These are phyloP conservation scores for Oreochromis tanganicae DNA, from an alignment of 2,113 vertebrate species.

Conservation along the genomic window DNA sequence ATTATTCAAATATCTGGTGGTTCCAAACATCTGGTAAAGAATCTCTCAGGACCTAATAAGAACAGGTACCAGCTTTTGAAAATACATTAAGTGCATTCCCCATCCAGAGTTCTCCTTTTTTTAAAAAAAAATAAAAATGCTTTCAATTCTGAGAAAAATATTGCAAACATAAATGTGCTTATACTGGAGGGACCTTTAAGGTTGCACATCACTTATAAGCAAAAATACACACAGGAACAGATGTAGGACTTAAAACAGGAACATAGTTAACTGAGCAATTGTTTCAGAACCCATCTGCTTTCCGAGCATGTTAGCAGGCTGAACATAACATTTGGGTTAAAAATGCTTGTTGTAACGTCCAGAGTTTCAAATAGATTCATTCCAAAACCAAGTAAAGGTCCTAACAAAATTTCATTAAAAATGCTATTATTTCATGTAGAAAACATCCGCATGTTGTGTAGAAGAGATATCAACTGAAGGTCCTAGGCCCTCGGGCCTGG, in stretches of 20 bases:
- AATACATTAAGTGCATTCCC: neutral
- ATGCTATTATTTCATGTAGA: neutral
- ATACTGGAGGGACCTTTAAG: neutral
- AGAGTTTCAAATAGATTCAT: neutral
- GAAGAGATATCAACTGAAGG: neutral
- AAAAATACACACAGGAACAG: neutral
- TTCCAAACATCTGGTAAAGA: neutral
- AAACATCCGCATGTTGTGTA: neutral
- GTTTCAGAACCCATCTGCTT: neutral
- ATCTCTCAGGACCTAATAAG: neutral
- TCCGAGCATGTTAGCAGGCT: neutral
- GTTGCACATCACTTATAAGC: neutral
- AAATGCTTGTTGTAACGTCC: neutral
- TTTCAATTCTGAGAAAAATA: neutral
- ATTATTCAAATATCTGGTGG: neutral
- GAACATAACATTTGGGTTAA: neutral
- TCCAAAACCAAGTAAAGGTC: neutral
- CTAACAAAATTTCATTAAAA: neutral
- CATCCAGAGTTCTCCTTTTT: neutral
- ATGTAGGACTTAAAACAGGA: neutral
- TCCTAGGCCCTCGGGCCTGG: neutral
- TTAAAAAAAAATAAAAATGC: rapidly evolving
- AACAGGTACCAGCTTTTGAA: neutral
- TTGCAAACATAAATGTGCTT: neutral
- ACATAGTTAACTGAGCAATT: neutral